Evolutionary conservation across 2,888 invertebrate species (phyloP), one percentile per base, ranked within the genome.

Genomic region (Tenthredo livida): DNA sequence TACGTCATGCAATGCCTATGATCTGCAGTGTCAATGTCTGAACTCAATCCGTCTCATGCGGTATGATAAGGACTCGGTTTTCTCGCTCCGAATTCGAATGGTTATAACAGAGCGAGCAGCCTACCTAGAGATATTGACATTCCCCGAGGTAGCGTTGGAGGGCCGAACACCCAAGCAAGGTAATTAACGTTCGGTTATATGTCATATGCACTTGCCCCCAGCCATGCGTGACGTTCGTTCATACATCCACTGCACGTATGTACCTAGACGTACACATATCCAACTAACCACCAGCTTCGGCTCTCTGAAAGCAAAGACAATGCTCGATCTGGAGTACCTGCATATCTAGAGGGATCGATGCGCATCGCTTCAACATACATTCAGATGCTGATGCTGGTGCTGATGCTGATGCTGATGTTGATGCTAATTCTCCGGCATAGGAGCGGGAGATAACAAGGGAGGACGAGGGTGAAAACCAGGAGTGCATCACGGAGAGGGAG

Each of bases 121-220:
- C 67, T 29, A 33, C 33, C 25, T 21, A 9, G 40, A 43, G n/a
- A 40, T 72, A 72, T 77, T 50, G 77, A 29, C 50, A 50, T 29
- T 50, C 29, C 37, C 17, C n/a, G 47, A 15, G 33, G 40, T 25
- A 29, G 61, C n/a, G n/a, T 9, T 15, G 37, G 37, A 40, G 61
- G 47, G 77, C 33, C 12, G 58, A 80, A 61, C 12, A 21, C 61
- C 58, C n/a, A 80, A 58, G 58, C 78, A 80, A 61, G 78, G 78
- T 50, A 80, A 80, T 80, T 80, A 80, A 50, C 58, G 78, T 61
- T 58, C 78, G 15, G 78, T 80, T 61, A n/a, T 58, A 61, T 15
- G 67, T 72, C 72, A 40, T 21, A 40, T 43, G 72, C 78, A 80
- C 78, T 80, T 61, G 78, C 58, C 78, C 58, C 61, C 21, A 58